Base-by-base conservation (phyloP, 1,140 invertebrate genomes). In the Hetaerina americana region DNA sequence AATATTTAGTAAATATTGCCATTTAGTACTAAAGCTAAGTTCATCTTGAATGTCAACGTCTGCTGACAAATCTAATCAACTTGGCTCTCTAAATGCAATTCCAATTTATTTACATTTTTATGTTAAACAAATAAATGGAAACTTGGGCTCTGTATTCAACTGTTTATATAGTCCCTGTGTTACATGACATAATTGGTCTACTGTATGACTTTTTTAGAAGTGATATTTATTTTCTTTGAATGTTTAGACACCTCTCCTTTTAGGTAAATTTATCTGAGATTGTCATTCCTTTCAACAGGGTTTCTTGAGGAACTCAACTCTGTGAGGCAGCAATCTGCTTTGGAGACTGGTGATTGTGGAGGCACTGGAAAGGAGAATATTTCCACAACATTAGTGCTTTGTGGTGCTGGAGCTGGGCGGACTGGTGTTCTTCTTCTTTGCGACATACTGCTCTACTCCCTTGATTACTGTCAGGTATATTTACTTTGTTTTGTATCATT, bases 281-380 rank as follows among this genome's bases (percentile, higher is more conserved):
- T 69, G 29, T 79, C 77, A 3, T 76, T 79, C 0, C 68, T 76
- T 22, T 78, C 78, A 68, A 2, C 28, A 82, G 91, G 88, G 66
- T 95, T 94, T 79, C 82, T 95, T 28, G 91, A 93, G 80, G 93
- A 95, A 79, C 81, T 95, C 74, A 92, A 90, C 77, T 92, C 90
- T 0, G 90, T 95, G 1, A 85, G 91, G 27, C 82, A 91, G 77
- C 87, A 92, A 72, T 87, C 88, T 67, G 84, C 87, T 49, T 82
- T 83, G 40, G 88, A 91, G 76, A 85, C 88, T 72, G 85, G 85
- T 57, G 40, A 57, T 10, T 57, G 2, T 57, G 40, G 15, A 18
- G 40, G 40, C 2, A 84, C 85, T 0, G 85, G 87, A 12, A 87
- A 88, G 57, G 90, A 90, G 78, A 85, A 84, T 29, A 89, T 89